phyloP scores from a whole-genome alignment of 1,140 invertebrate genomes.

The Drosophila suzukii region DNA sequence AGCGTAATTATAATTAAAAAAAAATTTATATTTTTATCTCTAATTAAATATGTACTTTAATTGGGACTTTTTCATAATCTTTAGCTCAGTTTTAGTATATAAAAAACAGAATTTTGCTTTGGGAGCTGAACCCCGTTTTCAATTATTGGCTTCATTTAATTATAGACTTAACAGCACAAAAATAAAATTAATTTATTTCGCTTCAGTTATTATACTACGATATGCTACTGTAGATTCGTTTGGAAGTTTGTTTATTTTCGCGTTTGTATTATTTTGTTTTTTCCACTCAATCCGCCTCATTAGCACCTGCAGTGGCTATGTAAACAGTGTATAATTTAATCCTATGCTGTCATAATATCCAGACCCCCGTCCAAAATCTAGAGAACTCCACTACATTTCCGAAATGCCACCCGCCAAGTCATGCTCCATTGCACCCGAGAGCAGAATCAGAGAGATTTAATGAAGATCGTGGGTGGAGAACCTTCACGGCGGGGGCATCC shows the following conservation, averaged over 20 bases:
- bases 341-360: constrained; percentile 41
- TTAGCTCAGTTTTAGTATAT: background rate
- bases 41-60: background rate
- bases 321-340: constrained; percentile 45
- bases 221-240: background rate
- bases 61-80: background rate
- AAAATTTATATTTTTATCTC: no score
- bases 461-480: constrained; percentile 4
- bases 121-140: background rate
- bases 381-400: constrained; percentile 14
- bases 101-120: background rate
- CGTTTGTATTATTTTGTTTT: constrained; percentile 22
- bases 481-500: constrained; percentile 10
- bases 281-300: constrained; percentile 35
- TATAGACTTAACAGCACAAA: background rate
- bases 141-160: background rate
- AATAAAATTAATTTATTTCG: background rate
- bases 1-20: no score
- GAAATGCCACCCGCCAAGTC: constrained; percentile 11
- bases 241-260: constrained; percentile 9
- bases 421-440: constrained; percentile 47
- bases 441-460: background rate
- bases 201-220: background rate
- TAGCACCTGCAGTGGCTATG: constrained; percentile 45
- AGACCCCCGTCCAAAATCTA: constrained; percentile 13